Evolutionary conservation across 2,888 invertebrate genomes (phyloP).

Genomic region (Microctonus aethiopoides): DNA sequence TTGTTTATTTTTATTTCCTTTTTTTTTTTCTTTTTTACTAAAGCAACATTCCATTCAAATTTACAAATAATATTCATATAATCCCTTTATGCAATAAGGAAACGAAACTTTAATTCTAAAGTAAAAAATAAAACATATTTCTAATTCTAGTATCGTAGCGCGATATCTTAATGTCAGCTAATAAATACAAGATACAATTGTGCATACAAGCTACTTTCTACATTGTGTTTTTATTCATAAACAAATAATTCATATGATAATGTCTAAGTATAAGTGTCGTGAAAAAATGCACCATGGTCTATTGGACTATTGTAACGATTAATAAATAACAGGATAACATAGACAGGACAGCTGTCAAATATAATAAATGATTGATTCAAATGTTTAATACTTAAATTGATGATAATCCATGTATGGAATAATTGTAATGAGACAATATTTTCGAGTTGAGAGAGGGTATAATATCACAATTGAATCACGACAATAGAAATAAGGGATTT

Average conservation of each 20-base stretch:
- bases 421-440: neutral
- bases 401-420: no score
- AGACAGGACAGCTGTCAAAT: neutral
- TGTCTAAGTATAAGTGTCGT: neutral
- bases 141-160: slow-evolving; percentile 13
- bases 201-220: slow-evolving; percentile 17
- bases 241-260: neutral
- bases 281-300: neutral
- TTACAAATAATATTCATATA: neutral
- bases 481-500: neutral
- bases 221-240: neutral
- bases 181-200: slow-evolving; percentile 16
- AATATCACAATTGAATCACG: neutral
- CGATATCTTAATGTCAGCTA: slow-evolving; percentile 10
- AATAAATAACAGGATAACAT: neutral
- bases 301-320: neutral
- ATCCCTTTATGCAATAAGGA: slow-evolving; percentile 4
- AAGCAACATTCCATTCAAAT: neutral
- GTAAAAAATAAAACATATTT: slow-evolving; percentile 6
- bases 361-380: neutral
- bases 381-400: neutral
- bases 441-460: neutral
- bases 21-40: neutral
- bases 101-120: slow-evolving; percentile 5
- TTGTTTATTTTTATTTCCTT: no score